A percentile compares a stretch with the other conserved stretches of the same genome.
Evolutionary conservation across 2,888 invertebrate species (phyloP).

Genomic region (Polymixis flavicincta): DNA sequence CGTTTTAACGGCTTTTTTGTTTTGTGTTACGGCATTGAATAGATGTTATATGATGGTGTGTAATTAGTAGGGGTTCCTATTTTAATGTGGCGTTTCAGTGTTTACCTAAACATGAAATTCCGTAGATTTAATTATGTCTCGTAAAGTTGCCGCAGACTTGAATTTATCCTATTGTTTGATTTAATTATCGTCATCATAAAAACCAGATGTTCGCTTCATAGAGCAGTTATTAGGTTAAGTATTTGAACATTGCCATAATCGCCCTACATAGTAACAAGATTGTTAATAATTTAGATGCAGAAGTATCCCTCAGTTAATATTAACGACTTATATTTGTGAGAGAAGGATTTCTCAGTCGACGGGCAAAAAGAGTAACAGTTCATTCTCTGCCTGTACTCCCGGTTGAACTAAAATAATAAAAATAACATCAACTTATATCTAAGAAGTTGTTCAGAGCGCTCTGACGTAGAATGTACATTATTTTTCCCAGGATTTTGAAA

Average conservation of each 20-base stretch:
- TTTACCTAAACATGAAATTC: background rate
- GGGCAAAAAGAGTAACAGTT: constrained; percentile 15
- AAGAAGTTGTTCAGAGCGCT: constrained; percentile 35
- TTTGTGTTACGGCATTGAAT: constrained; percentile 8
- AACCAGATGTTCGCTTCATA: background rate
- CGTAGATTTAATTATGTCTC: background rate
- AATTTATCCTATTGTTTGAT: background rate
- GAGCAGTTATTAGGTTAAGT: background rate
- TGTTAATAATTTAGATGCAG: background rate
- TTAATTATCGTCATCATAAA: background rate
- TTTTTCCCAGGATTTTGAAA: constrained; percentile 47
- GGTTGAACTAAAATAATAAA: constrained; percentile 50
- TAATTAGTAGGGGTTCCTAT: background rate
- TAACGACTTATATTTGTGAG: background rate
- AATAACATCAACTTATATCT: constrained; percentile 46
- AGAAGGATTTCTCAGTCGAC: background rate
- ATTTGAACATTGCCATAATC: background rate
- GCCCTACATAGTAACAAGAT: too few species aligned
- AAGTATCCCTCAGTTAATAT: background rate
- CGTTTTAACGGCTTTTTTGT: constrained; percentile 19
- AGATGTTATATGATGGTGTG: background rate
- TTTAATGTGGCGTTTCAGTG: background rate
- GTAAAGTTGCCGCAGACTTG: background rate
- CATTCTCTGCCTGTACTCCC: background rate
- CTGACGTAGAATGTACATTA: constrained; percentile 47